Conservation (phyloP, 2,888 invertebrate genomes). For the Philonicus albiceps region DNA sequence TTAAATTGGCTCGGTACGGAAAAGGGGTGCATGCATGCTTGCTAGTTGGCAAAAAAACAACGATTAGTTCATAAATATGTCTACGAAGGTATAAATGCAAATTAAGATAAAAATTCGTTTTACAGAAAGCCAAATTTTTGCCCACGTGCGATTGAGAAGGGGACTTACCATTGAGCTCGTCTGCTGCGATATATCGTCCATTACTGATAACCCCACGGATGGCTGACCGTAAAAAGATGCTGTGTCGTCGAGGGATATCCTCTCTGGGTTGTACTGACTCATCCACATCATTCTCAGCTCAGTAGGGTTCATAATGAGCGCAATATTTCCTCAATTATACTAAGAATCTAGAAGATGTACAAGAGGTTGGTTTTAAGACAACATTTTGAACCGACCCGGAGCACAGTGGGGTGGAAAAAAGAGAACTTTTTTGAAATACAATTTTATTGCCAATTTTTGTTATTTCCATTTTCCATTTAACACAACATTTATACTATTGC, state of each 20-base stretch:
- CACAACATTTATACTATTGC: too few species aligned
- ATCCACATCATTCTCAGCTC: conserved; percentile 75
- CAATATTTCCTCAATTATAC: not conserved
- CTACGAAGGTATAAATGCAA: conserved; percentile 8
- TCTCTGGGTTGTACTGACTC: conserved; percentile 65
- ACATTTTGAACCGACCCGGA: not conserved
- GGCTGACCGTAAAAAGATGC: conserved; percentile 64
- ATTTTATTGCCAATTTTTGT: not conserved
- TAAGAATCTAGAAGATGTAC: not conserved
- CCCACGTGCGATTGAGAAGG: not conserved
- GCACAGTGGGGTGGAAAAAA: not conserved
- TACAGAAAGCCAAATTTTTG: not conserved
- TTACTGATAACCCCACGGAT: conserved; percentile 65
- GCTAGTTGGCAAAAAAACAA: not conserved
- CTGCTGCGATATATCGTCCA: conserved; percentile 66
- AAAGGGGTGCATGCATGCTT: not conserved
- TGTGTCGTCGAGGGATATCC: conserved; percentile 61
- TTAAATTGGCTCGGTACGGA: not conserved
- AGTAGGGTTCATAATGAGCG: conserved; percentile 54
- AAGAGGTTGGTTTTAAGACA: not conserved
- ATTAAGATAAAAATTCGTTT: not conserved
- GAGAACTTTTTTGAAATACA: not conserved
- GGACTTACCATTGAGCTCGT: conserved; percentile 65
- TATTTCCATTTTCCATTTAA: not conserved
- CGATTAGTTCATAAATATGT: not conserved